Conservation (phyloP, 1,140 invertebrate genomes). For the Drosophila lini region DNA sequence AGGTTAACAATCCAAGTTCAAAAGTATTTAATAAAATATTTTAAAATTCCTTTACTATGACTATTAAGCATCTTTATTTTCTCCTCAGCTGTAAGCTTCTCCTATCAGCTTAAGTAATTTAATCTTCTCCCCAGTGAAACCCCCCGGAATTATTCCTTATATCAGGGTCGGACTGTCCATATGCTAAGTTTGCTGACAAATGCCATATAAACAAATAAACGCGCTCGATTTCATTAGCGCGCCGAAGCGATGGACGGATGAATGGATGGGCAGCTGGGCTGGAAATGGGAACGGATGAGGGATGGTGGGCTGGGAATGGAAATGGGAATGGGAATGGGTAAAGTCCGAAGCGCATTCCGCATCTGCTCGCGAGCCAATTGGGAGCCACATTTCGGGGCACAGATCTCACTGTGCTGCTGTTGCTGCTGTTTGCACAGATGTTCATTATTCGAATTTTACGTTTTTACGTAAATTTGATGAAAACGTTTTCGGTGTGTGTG, state of each 20-base stretch:
- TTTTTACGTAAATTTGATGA: conserved; percentile 73
- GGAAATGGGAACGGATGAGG: conserved; percentile 40
- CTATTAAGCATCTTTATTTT: neutral
- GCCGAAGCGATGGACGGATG: conserved; percentile 34
- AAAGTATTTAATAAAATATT: neutral
- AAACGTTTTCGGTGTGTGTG: conserved; percentile 44
- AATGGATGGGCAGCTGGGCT: conserved; percentile 36
- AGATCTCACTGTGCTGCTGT: conserved; percentile 22
- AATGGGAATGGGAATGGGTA: conserved; percentile 36
- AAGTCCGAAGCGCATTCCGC: conserved; percentile 59
- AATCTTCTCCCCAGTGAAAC: neutral
- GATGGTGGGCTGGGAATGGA: conserved; percentile 24
- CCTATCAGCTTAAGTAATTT: conserved; percentile 7
- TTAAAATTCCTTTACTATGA: no score
- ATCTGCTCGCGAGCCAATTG: conserved; percentile 55
- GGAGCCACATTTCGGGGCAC: conserved; percentile 56
- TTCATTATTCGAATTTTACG: conserved; percentile 72
- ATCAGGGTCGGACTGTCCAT: conserved; percentile 45
- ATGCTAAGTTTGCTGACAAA: conserved; percentile 63
- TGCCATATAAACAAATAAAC: conserved; percentile 75
- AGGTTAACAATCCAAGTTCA: no score
- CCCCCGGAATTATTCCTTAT: conserved; percentile 5
- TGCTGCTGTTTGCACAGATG: conserved; percentile 77
- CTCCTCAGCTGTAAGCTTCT: neutral
- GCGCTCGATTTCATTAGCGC: conserved; percentile 80